Evolutionary conservation across 1,140 invertebrate species (phyloP).

Genomic region (Ruditapes philippinarum): DNA sequence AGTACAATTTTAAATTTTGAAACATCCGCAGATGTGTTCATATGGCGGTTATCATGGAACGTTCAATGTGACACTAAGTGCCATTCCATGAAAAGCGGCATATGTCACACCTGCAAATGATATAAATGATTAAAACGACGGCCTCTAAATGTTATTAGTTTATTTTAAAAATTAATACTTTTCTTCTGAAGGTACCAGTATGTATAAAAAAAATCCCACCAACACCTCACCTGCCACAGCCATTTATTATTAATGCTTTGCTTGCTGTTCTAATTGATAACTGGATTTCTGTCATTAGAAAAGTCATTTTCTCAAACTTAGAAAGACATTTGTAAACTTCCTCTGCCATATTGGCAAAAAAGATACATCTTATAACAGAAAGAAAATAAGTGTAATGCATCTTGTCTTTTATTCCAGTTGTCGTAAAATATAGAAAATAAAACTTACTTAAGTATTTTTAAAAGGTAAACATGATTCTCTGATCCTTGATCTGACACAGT

Average conservation of each 20-base stretch:
- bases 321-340: not conserved
- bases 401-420: conserved; percentile 17
- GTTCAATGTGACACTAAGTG: too few species aligned
- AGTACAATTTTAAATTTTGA: not conserved
- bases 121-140: conserved; percentile 59
- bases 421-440: conserved; percentile 27
- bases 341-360: not conserved
- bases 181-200: conserved; percentile 33
- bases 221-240: conserved; percentile 61
- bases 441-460: not conserved
- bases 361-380: conserved; percentile 58
- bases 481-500: conserved; percentile 67
- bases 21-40: too few species aligned
- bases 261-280: not conserved
- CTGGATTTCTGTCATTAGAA: not conserved
- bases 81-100: not conserved
- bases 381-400: too few species aligned
- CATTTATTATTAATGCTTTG: conserved; percentile 29
- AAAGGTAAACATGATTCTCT: conserved; percentile 36
- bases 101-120: not conserved
- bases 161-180: not conserved
- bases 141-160: conserved; percentile 48
- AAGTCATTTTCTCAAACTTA: not conserved
- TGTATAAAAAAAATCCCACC: conserved; percentile 5
- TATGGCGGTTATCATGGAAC: too few species aligned